Conservation (phyloP, 37 sponge, comb jelly and placozoan species). For the Mnemiopsis leidyi region DNA sequence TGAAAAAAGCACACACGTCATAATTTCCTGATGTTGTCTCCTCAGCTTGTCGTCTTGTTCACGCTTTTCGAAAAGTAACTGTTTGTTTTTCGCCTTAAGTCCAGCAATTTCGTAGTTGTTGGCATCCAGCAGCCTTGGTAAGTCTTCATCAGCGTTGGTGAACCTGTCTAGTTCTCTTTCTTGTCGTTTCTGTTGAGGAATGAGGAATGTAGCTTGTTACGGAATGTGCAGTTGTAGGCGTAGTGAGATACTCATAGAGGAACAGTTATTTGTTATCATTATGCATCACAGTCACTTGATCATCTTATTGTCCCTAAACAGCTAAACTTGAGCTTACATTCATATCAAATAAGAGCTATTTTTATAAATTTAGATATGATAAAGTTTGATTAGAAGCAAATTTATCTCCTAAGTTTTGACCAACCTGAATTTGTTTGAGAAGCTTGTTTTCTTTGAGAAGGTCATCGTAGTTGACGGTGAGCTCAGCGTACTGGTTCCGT, state of each 20-base stretch:
- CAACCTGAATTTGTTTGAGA: constrained; percentile 63
- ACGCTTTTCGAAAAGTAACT: constrained; percentile 43
- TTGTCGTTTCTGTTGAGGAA: constrained; percentile 61
- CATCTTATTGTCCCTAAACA: too few species aligned
- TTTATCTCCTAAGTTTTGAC: too few species aligned
- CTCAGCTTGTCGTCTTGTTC: constrained; percentile 39
- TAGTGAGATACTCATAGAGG: too few species aligned
- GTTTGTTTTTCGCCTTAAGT: constrained; percentile 55
- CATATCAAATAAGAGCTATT: too few species aligned
- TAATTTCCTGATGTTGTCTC: constrained; percentile 58
- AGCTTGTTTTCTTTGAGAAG: constrained; percentile 39
- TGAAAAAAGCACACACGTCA: constrained; percentile 26
- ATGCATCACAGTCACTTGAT: too few species aligned
- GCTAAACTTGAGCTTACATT: too few species aligned
- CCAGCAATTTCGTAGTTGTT: constrained; percentile 53
- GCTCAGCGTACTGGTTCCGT: constrained; percentile 32
- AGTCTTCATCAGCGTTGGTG: constrained; percentile 44
- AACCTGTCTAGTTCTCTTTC: constrained; percentile 25
- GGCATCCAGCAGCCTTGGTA: constrained; percentile 44
- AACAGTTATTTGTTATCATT: too few species aligned
- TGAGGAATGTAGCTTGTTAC: too few species aligned
- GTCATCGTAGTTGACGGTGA: constrained; percentile 42
- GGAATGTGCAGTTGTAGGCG: too few species aligned
- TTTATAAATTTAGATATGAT: too few species aligned
- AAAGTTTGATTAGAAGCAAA: too few species aligned